These are phyloP conservation scores for Poecile montanus DNA, from an alignment of 2,797 vertebrate species.

Conservation along the genomic window DNA sequence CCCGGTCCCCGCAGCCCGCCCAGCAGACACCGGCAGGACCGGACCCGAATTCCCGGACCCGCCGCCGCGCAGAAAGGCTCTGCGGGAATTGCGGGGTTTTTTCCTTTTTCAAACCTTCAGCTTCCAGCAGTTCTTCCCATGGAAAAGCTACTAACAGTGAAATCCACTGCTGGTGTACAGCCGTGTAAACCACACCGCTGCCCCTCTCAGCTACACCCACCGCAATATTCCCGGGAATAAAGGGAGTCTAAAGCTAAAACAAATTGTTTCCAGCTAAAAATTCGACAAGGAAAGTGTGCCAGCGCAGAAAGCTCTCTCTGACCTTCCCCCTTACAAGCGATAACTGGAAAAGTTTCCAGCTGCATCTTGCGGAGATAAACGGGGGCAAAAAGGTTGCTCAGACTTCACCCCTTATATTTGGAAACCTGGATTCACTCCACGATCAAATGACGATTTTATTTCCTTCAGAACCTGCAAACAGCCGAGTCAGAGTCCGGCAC, in stretches of 20 bases:
- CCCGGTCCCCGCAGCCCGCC: neutral
- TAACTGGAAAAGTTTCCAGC: neutral
- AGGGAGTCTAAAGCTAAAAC: neutral
- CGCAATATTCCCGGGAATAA: too few relatives aligned
- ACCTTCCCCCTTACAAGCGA: neutral
- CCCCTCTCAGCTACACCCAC: neutral
- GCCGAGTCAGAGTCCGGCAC: neutral
- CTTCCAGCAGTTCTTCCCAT: neutral
- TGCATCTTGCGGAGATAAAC: neutral
- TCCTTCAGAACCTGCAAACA: neutral
- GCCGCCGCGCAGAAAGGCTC: neutral
- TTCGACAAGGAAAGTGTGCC: neutral
- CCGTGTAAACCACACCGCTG: too few relatives aligned
- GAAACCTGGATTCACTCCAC: neutral
- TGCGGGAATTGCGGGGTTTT: too few relatives aligned
- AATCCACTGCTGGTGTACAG: neutral
- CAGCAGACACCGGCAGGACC: too few relatives aligned
- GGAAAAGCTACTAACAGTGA: neutral
- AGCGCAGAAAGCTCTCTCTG: neutral
- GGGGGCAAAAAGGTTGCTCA: neutral
- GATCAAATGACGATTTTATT: neutral
- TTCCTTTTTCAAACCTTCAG: neutral
- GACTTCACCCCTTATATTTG: neutral
- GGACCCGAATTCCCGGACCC: neutral
- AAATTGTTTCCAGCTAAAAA: neutral